These are phyloP conservation scores for Marmota monax DNA, from an alignment of 2,113 vertebrate species.

Conservation along the genomic window DNA sequence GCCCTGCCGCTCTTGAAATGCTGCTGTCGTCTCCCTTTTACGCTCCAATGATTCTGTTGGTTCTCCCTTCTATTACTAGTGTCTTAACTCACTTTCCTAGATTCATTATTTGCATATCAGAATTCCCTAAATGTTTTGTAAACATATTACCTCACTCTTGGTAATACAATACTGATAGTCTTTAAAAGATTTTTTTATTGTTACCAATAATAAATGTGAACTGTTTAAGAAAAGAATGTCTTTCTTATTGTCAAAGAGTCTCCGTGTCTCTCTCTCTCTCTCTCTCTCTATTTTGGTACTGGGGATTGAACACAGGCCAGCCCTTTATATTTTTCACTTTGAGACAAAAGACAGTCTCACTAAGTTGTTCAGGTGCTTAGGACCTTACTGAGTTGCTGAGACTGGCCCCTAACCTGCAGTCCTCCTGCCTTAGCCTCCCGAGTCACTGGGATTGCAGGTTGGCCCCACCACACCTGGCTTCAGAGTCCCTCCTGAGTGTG, in stretches of 20 bases:
- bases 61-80: constrained; percentile 6
- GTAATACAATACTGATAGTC: constrained; percentile 89
- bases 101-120: constrained; percentile 85
- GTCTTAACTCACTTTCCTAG: constrained; percentile 71
- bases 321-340: too few relatives aligned
- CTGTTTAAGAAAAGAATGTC: constrained; percentile 81
- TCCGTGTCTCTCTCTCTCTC: too few relatives aligned
- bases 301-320: too few relatives aligned
- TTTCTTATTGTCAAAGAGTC: neutral
- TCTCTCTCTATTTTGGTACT: too few relatives aligned
- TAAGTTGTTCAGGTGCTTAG: too few relatives aligned
- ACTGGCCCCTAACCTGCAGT: too few relatives aligned
- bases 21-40: neutral
- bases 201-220: constrained; percentile 91
- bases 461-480: too few relatives aligned
- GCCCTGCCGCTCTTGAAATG: constrained; percentile 43
- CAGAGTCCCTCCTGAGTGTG: neutral
- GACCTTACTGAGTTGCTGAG: too few relatives aligned
- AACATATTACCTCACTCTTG: constrained; percentile 91
- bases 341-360: too few relatives aligned
- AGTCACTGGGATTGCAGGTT: too few relatives aligned
- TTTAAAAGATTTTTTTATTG: constrained; percentile 92
- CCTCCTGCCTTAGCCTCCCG: too few relatives aligned
- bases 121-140: constrained; percentile 90
- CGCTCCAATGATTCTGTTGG: constrained; percentile 43